Evolutionary conservation across 35 echinoderm and acorn worm genomes (phyloP).

Genomic region (Chiridota heheva): DNA sequence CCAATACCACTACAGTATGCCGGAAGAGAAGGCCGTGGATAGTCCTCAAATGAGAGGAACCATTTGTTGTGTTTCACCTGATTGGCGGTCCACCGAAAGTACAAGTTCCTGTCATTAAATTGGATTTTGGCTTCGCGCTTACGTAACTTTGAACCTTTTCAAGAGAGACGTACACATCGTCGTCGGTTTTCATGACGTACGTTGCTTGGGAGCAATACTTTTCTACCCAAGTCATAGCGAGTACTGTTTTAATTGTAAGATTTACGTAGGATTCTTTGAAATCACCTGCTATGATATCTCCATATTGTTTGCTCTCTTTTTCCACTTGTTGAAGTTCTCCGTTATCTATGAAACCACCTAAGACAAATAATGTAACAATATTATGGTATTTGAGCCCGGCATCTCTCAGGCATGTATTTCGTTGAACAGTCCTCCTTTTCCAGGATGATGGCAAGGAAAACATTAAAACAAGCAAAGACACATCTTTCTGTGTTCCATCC

Average conservation of each 20-base stretch:
- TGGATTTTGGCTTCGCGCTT: neutral
- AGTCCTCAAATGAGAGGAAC: slow-evolving; percentile 40
- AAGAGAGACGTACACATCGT: slow-evolving; percentile 15
- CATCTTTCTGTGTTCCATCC: too few relatives aligned
- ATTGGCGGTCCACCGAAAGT: neutral
- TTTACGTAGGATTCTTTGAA: slow-evolving; percentile 55
- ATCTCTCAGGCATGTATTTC: too few relatives aligned
- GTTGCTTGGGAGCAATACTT: slow-evolving; percentile 17
- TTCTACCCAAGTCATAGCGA: slow-evolving; percentile 57
- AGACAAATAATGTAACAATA: too few relatives aligned
- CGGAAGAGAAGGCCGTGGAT: neutral
- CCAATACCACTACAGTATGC: slow-evolving; percentile 40
- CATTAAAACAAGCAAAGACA: too few relatives aligned
- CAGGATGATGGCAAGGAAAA: too few relatives aligned
- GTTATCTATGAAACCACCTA: too few relatives aligned
- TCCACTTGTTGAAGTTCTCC: too few relatives aligned
- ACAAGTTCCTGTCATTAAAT: slow-evolving; percentile 2
- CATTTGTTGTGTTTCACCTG: slow-evolving; percentile 29
- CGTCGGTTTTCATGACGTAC: slow-evolving; percentile 48
- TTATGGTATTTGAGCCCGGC: too few relatives aligned
- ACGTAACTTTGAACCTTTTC: neutral
- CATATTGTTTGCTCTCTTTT: slow-evolving; percentile 7
- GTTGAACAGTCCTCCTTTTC: too few relatives aligned
- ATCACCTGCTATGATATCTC: slow-evolving; percentile 54
- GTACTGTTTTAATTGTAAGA: slow-evolving; percentile 57